Conservation (phyloP, 2,888 invertebrate species). For the Orchestes rusci region DNA sequence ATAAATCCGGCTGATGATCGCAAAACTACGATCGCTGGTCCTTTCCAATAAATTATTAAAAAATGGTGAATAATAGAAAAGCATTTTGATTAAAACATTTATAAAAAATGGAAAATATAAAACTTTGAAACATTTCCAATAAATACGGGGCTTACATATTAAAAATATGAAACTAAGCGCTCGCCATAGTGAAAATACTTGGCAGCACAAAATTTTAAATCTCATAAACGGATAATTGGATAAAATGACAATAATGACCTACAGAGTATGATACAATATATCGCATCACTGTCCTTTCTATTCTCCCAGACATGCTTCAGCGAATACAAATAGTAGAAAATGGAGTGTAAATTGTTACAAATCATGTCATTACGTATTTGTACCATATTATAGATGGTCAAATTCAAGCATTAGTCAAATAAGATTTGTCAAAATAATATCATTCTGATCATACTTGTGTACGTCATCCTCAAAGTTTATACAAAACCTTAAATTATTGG, state of each 20-base stretch:
- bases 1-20: conserved; percentile 19
- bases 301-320: conserved; percentile 31
- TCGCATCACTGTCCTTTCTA: conserved; percentile 19
- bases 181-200: conserved; percentile 38
- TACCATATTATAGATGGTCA: conserved; percentile 45
- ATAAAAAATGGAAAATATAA: conserved; percentile 46
- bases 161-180: conserved; percentile 40
- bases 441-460: background rate
- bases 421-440: conserved; percentile 18
- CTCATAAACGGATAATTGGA: conserved; percentile 40
- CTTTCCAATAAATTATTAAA: conserved; percentile 13
- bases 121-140: conserved; percentile 42
- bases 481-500: too few species aligned
- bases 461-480: too few species aligned
- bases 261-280: conserved; percentile 37
- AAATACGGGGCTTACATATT: conserved; percentile 42
- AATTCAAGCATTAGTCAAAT: conserved; percentile 17
- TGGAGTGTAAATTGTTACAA: conserved; percentile 46
- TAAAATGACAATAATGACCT: conserved; percentile 41
- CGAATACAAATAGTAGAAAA: conserved; percentile 47
- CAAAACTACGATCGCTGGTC: conserved; percentile 21
- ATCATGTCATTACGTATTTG: conserved; percentile 45
- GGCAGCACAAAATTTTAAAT: conserved; percentile 40
- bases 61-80: conserved; percentile 35
- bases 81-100: conserved; percentile 40